Conservation (phyloP, 2,113 vertebrate species). For the Fukomys damarensis region DNA sequence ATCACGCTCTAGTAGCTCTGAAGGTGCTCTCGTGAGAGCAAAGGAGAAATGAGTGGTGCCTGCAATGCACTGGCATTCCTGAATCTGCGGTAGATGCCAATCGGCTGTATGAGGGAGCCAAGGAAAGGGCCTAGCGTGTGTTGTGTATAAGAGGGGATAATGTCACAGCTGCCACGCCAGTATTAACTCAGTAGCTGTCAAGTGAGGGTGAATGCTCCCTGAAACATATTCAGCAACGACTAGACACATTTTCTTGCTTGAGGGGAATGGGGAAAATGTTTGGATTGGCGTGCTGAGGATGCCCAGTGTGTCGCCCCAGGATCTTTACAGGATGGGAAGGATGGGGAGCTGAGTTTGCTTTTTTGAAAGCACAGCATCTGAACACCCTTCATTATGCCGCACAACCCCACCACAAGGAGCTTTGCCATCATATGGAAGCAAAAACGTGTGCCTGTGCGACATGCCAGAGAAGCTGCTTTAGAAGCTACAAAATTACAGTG, state of each 20-base stretch:
- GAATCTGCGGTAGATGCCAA: not conserved
- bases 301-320: not conserved
- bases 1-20: no score
- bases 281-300: not conserved
- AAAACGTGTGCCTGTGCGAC: accelerated
- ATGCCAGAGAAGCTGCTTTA: not conserved
- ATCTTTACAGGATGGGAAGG: no score
- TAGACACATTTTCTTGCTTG: not conserved
- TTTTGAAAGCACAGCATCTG: no score
- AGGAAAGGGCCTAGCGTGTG: accelerated
- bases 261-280: not conserved
- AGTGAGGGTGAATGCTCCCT: not conserved
- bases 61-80: not conserved
- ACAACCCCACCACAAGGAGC: not conserved
- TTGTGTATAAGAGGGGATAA: no score
- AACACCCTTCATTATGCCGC: not conserved
- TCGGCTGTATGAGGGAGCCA: accelerated
- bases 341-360: no score
- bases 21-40: no score
- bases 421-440: not conserved
- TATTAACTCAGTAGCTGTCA: not conserved
- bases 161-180: no score
- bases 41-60: accelerated
- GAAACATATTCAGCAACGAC: not conserved
- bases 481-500: not conserved